Evolutionary conservation across 2,888 invertebrate genomes (phyloP), one percentile per base, ranked within the genome.

Genomic region (Cancer borealis): DNA sequence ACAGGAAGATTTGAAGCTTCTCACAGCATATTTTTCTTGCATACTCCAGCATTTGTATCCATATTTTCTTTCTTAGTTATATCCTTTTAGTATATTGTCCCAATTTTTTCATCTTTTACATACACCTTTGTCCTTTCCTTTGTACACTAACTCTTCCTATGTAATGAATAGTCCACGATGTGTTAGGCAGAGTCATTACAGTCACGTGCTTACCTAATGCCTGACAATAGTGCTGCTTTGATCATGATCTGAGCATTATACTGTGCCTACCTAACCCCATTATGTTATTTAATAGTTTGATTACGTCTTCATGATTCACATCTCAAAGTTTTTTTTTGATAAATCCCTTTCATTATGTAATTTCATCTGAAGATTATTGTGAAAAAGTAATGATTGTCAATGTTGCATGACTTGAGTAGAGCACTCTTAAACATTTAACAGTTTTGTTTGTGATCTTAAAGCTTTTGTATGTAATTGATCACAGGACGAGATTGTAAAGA

Each of bases 401-500:
- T 89, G 47, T 49, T 89, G 88, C 88, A 26, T 89, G 46, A 49
- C 12, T 89, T 73, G 17, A 89, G 46, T 47, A 49, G n/a, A 47
- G 26, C 46, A 89, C 47, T 89, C 26, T 46, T 47, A 88, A 88
- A 88, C 66, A 39, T 92, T 73, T 46, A 21, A 45, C 45, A 26
- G 54, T 45, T 91, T 91, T 91, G n/a, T 91, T 91, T 60, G 17
- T 91, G 30, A 39, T 91, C 46, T 73, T 92, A 66, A 66, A 91
- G 45, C 46, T 66, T 12, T 21, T 91, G 49, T 88, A 79, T 93
- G 79, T 93, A 87, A 94, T 94, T 92, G 89, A 39, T 46, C 89
- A 89, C 94, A 94, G 94, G 94, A 89, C 92, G 89, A 89, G 89
- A 87, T 88, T 21, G 54, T 89, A 92, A 54, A 46, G 84, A 47